A percentile compares a stretch with the other conserved stretches of the same genome.
phyloP scores from a whole-genome alignment of 2,888 invertebrate genomes.

The Chrysodeixis includens region DNA sequence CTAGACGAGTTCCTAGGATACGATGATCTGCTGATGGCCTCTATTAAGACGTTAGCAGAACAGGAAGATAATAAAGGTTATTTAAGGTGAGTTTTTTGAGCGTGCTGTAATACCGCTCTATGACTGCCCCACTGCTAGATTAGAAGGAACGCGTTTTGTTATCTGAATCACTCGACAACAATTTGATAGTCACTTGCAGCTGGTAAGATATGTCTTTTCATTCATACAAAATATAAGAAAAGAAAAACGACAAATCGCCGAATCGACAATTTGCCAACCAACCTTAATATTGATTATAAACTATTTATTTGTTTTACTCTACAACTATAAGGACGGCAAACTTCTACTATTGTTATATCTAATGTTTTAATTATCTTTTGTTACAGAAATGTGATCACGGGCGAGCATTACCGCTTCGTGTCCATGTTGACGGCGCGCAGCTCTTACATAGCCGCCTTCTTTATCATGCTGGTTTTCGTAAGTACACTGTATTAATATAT shows the following conservation, averaged over 20 bases:
- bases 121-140: too few relatives aligned
- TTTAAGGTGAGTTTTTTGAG: conserved; percentile 91
- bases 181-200: too few relatives aligned
- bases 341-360: not conserved
- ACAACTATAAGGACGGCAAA: too few relatives aligned
- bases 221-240: too few relatives aligned
- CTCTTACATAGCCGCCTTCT: conserved; percentile 98
- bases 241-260: too few relatives aligned
- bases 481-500: conserved; percentile 89
- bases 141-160: too few relatives aligned
- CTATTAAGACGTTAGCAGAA: conserved; percentile 98
- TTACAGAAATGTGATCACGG: conserved; percentile 98
- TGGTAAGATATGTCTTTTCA: too few relatives aligned
- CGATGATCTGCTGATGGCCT: conserved; percentile 98
- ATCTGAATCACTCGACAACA: too few relatives aligned
- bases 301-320: too few relatives aligned
- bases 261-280: too few relatives aligned
- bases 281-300: too few relatives aligned
- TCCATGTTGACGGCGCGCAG: conserved; percentile 98
- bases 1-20: conserved; percentile 98
- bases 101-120: too few relatives aligned
- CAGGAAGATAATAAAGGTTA: conserved; percentile 99
- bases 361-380: conserved; percentile 34
- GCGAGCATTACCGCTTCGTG: conserved; percentile 99
- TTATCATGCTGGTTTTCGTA: conserved; percentile 99